These are phyloP conservation scores for Pandemis cinnamomeana DNA, from an alignment of 2,888 invertebrate species.

Conservation along the genomic window DNA sequence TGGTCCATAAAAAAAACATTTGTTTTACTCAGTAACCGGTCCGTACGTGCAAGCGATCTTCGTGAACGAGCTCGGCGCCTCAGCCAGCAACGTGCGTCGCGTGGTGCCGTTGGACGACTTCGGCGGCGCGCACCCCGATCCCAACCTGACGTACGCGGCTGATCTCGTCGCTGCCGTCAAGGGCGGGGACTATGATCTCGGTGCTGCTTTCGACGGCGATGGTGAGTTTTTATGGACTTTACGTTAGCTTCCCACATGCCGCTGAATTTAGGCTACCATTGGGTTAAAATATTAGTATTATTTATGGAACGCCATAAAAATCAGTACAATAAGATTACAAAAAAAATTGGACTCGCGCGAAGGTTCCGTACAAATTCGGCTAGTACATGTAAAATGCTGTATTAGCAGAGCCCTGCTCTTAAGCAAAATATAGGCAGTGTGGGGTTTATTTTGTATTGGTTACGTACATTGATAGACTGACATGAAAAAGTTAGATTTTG, in stretches of 20 bases:
- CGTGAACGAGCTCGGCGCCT: constrained; percentile 92
- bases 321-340: too few species aligned
- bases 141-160: constrained; percentile 96
- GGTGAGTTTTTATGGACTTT: constrained; percentile 79
- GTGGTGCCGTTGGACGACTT: constrained; percentile 95
- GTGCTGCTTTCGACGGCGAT: constrained; percentile 93
- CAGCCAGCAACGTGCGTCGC: constrained; percentile 88
- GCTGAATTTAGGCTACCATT: not conserved
- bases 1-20: too few species aligned
- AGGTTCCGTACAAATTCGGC: too few species aligned
- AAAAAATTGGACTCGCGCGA: too few species aligned
- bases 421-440: too few species aligned
- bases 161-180: constrained; percentile 89
- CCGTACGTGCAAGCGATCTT: constrained; percentile 97
- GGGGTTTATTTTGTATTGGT: too few species aligned
- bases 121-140: constrained; percentile 98
- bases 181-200: constrained; percentile 86
- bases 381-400: too few species aligned
- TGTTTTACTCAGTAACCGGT: constrained; percentile 91
- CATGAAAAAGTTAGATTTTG: too few species aligned
- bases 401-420: too few species aligned
- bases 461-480: too few species aligned
- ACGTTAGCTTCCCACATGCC: not conserved
- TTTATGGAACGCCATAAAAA: too few species aligned
- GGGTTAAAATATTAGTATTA: too few species aligned